These are phyloP conservation scores for Sarcophaga caerulescens DNA, from an alignment of 2,888 invertebrate genomes.

Conservation along the genomic window DNA sequence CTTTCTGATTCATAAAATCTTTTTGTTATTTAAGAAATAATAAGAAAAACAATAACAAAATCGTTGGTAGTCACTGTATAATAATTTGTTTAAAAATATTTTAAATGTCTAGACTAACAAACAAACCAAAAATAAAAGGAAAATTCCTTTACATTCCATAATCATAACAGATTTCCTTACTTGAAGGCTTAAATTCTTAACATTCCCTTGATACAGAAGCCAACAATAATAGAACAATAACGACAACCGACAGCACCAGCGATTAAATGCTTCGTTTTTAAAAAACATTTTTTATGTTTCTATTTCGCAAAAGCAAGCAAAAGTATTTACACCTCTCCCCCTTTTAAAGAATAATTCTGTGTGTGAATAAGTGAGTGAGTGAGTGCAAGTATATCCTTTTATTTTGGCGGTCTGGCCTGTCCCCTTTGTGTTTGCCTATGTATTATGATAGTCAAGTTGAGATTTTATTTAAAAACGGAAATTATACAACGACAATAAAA, in stretches of 20 bases:
- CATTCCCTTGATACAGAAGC: neutral
- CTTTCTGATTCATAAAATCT: no score
- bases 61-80: no score
- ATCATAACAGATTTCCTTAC: no score
- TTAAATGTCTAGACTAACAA: no score
- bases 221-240: no score
- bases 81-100: no score
- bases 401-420: no score
- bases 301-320: neutral
- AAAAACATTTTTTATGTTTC: neutral
- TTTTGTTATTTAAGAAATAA: no score
- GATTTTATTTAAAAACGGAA: constrained; percentile 42
- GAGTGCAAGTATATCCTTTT: constrained; percentile 29
- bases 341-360: neutral
- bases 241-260: neutral
- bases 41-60: no score
- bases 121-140: no score
- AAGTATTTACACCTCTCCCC: neutral
- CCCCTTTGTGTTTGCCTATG: neutral
- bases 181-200: neutral
- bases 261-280: neutral
- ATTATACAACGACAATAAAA: neutral
- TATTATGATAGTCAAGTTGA: constrained; percentile 20
- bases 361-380: constrained; percentile 10
- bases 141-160: no score